phyloP scores from a whole-genome alignment of 2,888 invertebrate genomes.

The Homarus gammarus region DNA sequence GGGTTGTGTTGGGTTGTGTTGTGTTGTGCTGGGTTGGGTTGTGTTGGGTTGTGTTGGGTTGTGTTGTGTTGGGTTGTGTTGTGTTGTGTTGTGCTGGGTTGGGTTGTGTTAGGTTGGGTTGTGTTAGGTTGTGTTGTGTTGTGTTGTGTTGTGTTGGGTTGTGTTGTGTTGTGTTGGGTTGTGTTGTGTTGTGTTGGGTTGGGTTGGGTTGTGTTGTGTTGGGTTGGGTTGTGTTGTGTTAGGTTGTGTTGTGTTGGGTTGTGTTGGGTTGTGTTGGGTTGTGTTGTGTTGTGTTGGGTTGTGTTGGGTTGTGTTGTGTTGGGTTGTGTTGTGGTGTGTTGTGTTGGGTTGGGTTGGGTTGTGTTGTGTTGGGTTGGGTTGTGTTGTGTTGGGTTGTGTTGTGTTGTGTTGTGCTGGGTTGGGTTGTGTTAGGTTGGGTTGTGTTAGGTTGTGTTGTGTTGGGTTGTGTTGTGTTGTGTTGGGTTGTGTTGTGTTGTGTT shows the following conservation, averaged over 20 bases:
- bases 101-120: background rate
- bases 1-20: background rate
- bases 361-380: too few relatives aligned
- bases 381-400: too few relatives aligned
- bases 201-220: background rate
- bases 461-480: background rate
- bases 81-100: too few relatives aligned
- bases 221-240: too few relatives aligned
- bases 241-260: background rate
- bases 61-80: background rate
- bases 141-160: background rate
- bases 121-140: background rate
- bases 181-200: background rate
- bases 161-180: background rate
- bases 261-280: background rate
- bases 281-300: background rate
- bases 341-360: too few relatives aligned
- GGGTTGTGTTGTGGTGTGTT: too few relatives aligned
- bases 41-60: background rate
- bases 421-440: too few relatives aligned
- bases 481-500: slow-evolving; percentile 8
- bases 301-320: too few relatives aligned
- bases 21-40: background rate
- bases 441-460: background rate
- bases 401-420: too few relatives aligned